Evolutionary conservation across 2,888 invertebrate genomes (phyloP).

Genomic region (Mamestra brassicae): DNA sequence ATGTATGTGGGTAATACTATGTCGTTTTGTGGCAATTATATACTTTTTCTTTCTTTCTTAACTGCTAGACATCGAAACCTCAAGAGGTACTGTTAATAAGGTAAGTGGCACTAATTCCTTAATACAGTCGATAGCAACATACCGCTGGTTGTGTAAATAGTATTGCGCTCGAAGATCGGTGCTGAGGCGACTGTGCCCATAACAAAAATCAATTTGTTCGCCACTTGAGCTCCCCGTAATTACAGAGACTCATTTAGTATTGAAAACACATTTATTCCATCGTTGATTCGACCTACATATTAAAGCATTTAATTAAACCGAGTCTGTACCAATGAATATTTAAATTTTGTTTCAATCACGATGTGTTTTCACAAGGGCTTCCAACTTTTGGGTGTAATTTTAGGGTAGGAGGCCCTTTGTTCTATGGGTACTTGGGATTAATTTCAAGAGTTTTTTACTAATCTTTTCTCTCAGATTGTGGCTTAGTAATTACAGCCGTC

Average conservation of each 20-base stretch:
- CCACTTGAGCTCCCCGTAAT: constrained; percentile 22
- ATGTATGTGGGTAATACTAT: too few relatives aligned
- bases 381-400: constrained; percentile 44
- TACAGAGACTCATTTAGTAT: constrained; percentile 38
- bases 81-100: too few relatives aligned
- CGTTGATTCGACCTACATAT: constrained; percentile 48
- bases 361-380: constrained; percentile 33
- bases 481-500: background rate
- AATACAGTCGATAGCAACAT: background rate
- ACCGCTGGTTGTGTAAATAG: background rate
- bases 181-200: background rate
- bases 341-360: constrained; percentile 55
- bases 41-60: too few relatives aligned
- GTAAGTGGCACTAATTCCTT: too few relatives aligned
- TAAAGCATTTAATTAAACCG: constrained; percentile 54
- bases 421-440: background rate
- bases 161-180: background rate
- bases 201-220: constrained; percentile 25
- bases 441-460: background rate
- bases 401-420: background rate
- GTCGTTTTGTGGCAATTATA: too few relatives aligned
- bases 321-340: constrained; percentile 48
- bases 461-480: background rate
- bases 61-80: too few relatives aligned
- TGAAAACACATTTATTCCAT: constrained; percentile 50